Evolutionary conservation across 1,140 invertebrate species (phyloP).

Genomic region (Heterodera carotae): DNA sequence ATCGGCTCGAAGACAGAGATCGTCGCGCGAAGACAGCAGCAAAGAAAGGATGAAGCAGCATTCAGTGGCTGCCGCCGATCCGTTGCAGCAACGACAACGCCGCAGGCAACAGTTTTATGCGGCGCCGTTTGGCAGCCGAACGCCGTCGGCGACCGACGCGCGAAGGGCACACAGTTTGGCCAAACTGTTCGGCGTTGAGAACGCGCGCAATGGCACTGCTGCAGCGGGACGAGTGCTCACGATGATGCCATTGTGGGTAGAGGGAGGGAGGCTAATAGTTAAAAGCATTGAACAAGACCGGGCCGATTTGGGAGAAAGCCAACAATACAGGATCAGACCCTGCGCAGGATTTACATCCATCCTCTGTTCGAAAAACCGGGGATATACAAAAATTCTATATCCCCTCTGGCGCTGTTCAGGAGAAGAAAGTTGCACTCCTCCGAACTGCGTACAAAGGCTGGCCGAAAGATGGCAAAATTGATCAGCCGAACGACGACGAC

Average conservation of each 20-base stretch:
- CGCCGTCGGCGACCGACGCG: background rate
- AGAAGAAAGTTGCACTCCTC: background rate
- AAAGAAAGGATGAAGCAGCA: background rate
- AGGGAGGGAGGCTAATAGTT: too few relatives aligned
- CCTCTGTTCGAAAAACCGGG: too few relatives aligned
- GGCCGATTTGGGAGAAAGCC: too few relatives aligned
- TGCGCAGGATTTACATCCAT: too few relatives aligned
- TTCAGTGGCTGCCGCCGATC: background rate
- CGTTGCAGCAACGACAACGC: background rate
- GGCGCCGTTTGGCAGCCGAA: background rate
- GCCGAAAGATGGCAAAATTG: background rate
- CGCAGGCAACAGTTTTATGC: background rate
- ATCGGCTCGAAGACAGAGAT: background rate
- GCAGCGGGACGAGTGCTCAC: background rate
- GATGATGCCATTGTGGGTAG: background rate
- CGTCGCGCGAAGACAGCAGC: background rate
- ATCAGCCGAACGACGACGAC: background rate
- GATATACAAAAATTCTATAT: too few relatives aligned
- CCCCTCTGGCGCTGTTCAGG: too few relatives aligned
- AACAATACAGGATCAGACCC: too few relatives aligned
- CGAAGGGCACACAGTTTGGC: background rate
- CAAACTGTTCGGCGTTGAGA: slow-evolving; percentile 7
- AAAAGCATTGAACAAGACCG: too few relatives aligned
- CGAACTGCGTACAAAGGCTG: background rate
- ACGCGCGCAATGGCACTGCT: background rate